A percentile compares a stretch with the other conserved stretches of the same genome.
These are phyloP conservation scores for Megamerina dolium DNA, from an alignment of 2,888 invertebrate species.

Conservation along the genomic window DNA sequence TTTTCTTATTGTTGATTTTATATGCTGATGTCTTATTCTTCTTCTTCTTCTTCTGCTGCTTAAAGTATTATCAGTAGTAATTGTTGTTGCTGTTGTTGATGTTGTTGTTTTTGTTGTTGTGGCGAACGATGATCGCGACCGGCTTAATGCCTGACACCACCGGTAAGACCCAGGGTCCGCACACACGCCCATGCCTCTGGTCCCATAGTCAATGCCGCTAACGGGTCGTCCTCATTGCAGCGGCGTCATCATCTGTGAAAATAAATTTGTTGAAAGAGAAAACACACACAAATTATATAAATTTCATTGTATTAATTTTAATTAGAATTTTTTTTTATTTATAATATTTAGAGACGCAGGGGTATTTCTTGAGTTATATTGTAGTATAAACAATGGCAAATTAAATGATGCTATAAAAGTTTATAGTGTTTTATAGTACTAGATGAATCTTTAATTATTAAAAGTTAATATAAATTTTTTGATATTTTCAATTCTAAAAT, in stretches of 20 bases:
- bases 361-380: too few species aligned
- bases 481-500: too few species aligned
- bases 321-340: too few species aligned
- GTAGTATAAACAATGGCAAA: too few species aligned
- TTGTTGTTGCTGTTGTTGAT: slow-evolving; percentile 48
- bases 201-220: slow-evolving; percentile 75
- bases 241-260: slow-evolving; percentile 60
- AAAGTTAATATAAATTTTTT: too few species aligned
- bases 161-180: slow-evolving; percentile 72
- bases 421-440: too few species aligned
- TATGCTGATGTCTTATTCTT: slow-evolving; percentile 16
- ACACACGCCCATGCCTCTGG: slow-evolving; percentile 88
- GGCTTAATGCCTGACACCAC: slow-evolving; percentile 58
- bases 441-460: too few species aligned
- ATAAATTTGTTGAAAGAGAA: slow-evolving; percentile 28
- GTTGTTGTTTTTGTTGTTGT: slow-evolving; percentile 50
- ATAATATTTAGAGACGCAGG: too few species aligned
- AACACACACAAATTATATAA: too few species aligned
- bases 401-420: too few species aligned
- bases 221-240: slow-evolving; percentile 73
- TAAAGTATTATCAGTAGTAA: slow-evolving; percentile 18
- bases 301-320: too few species aligned
- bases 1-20: slow-evolving; percentile 24
- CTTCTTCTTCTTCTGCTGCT: slow-evolving; percentile 13
- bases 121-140: slow-evolving; percentile 55